phyloP scores from a whole-genome alignment of 2,888 invertebrate genomes.

The Leptogaster cylindrica region DNA sequence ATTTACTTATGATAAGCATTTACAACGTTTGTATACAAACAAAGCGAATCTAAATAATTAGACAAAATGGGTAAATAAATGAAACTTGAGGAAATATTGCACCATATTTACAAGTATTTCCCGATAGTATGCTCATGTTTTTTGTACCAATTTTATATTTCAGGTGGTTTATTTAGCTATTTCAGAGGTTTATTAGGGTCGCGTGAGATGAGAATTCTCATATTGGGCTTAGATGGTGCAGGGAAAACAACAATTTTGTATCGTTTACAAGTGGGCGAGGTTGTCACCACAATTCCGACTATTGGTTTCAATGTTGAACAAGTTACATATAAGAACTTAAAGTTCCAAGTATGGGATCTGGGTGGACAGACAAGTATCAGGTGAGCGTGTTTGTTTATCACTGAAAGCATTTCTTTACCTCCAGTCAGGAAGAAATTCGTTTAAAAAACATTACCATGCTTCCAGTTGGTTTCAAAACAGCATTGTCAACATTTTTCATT shows the following conservation, averaged over 20 bases:
- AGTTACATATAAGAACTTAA: conserved; percentile 98
- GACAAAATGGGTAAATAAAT: conserved; percentile 12
- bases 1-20: conserved; percentile 16
- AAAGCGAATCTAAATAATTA: conserved; percentile 3
- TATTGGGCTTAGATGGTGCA: conserved; percentile 96
- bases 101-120: not conserved
- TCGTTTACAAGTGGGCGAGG: conserved; percentile 96
- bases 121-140: too few species aligned
- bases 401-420: not conserved
- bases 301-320: conserved; percentile 99
- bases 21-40: not conserved
- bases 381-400: conserved; percentile 64
- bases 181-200: conserved; percentile 95
- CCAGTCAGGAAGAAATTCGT: too few species aligned
- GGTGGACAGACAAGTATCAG: conserved; percentile 99
- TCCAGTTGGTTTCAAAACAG: too few species aligned
- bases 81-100: not conserved
- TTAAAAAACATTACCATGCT: too few species aligned
- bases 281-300: conserved; percentile 97
- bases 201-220: conserved; percentile 97
- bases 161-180: conserved; percentile 95
- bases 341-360: conserved; percentile 99
- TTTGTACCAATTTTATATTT: conserved; percentile 50
- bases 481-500: too few species aligned
- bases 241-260: conserved; percentile 99